Evolutionary conservation across 1,140 invertebrate genomes (phyloP).

Genomic region (Pentalonia nigronervosa): DNA sequence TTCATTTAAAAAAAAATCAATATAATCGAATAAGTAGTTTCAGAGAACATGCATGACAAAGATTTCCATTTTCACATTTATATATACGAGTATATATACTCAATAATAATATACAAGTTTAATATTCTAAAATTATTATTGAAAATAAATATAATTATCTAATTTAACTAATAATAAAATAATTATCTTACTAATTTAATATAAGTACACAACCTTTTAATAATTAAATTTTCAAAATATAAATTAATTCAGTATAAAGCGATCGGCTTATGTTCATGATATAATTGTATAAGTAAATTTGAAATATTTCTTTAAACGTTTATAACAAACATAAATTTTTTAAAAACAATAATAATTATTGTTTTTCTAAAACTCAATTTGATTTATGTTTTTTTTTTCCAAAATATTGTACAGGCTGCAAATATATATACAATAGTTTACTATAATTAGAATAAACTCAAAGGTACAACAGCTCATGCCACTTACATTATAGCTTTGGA

Average conservation of each 20-base stretch:
- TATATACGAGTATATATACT: no score
- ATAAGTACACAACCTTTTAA: background rate
- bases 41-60: no score
- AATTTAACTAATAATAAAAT: background rate
- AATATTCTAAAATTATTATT: background rate
- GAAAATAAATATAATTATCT: background rate
- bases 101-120: background rate
- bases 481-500: background rate
- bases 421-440: background rate
- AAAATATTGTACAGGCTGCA: background rate
- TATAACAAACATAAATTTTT: background rate
- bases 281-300: background rate
- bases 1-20: no score
- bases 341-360: background rate
- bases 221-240: background rate
- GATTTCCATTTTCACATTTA: no score
- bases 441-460: background rate
- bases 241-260: background rate
- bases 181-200: background rate
- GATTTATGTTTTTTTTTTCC: background rate
- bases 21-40: no score
- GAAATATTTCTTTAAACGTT: background rate
- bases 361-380: background rate
- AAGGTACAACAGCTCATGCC: background rate
- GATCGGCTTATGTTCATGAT: background rate